phyloP scores from a whole-genome alignment of 1,140 invertebrate genomes.

The Panagrolaimus sp. region DNA sequence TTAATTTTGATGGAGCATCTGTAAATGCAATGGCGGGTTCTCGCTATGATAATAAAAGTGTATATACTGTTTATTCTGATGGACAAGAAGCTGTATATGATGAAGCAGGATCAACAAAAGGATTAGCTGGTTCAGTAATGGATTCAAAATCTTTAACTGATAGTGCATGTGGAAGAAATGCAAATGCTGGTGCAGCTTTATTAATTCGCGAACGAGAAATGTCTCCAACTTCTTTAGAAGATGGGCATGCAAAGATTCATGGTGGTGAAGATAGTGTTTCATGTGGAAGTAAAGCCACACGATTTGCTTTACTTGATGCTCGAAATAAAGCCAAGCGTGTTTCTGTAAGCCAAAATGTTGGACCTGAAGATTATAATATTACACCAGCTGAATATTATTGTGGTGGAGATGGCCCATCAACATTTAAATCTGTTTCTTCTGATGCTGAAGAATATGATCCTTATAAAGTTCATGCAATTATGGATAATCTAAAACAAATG shows the following conservation, averaged over 20 bases:
- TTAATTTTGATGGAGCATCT: conserved; percentile 55
- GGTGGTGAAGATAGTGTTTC: background rate
- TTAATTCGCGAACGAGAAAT: no score
- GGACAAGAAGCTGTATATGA: conserved; percentile 2
- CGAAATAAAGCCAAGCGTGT: background rate
- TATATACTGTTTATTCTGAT: conserved; percentile 1
- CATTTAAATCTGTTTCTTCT: background rate
- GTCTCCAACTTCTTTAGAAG: no score
- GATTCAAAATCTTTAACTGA: conserved; percentile 35
- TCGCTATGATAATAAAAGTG: conserved; percentile 39
- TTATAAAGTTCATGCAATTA: conserved; percentile 34
- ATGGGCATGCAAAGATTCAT: background rate
- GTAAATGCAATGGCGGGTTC: conserved; percentile 53
- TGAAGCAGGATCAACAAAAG: conserved; percentile 15
- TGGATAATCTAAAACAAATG: conserved; percentile 46
- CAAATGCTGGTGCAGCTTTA: background rate
- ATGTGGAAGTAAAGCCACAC: background rate
- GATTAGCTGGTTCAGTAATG: conserved; percentile 35
- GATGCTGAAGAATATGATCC: conserved; percentile 21
- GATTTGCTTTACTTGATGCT: background rate
- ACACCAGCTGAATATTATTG: background rate
- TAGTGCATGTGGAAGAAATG: conserved; percentile 8
- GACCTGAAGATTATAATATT: background rate
- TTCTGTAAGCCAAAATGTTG: no score
- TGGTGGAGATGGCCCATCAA: background rate